These are phyloP conservation scores for Caenorhabditis sp. DNA, from an alignment of 2,888 invertebrate species.

Conservation along the genomic window DNA sequence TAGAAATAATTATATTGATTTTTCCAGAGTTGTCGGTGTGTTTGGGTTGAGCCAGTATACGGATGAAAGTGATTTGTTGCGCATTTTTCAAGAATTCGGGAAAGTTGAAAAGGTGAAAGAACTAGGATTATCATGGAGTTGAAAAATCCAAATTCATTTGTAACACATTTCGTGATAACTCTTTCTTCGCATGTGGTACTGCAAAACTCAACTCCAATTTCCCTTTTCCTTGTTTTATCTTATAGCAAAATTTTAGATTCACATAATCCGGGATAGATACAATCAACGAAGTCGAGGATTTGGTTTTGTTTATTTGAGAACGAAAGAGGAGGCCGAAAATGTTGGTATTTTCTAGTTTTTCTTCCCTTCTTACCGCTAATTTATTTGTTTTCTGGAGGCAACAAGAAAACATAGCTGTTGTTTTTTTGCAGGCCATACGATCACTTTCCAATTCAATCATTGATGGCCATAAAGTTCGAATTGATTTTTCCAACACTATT, in stretches of 20 bases:
- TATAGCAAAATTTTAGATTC: too few species aligned
- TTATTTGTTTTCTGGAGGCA: not conserved
- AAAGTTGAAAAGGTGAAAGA: slow-evolving; percentile 5
- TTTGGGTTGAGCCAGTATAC: slow-evolving; percentile 16
- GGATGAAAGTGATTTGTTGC: slow-evolving; percentile 8
- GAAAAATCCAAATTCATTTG: not conserved
- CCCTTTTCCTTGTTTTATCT: not conserved
- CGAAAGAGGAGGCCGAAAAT: slow-evolving; percentile 8
- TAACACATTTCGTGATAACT: too few species aligned
- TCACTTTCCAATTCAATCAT: slow-evolving; percentile 6
- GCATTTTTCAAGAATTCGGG: slow-evolving; percentile 14
- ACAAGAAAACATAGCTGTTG: not conserved
- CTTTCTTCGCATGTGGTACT: too few species aligned
- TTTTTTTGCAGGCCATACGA: slow-evolving; percentile 8
- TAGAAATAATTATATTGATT: not conserved
- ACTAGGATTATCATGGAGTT: not conserved
- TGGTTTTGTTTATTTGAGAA: slow-evolving; percentile 11
- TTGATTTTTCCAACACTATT: slow-evolving; percentile 7
- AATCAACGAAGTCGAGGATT: slow-evolving; percentile 15
- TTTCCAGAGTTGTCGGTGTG: slow-evolving; percentile 12
- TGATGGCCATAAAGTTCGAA: slow-evolving; percentile 8
- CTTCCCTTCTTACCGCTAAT: not conserved
- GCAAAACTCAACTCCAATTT: not conserved
- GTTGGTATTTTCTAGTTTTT: not conserved
- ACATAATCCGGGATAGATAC: slow-evolving; percentile 9